Conservation (phyloP, 1,140 invertebrate species). For the Bombus turneri region DNA sequence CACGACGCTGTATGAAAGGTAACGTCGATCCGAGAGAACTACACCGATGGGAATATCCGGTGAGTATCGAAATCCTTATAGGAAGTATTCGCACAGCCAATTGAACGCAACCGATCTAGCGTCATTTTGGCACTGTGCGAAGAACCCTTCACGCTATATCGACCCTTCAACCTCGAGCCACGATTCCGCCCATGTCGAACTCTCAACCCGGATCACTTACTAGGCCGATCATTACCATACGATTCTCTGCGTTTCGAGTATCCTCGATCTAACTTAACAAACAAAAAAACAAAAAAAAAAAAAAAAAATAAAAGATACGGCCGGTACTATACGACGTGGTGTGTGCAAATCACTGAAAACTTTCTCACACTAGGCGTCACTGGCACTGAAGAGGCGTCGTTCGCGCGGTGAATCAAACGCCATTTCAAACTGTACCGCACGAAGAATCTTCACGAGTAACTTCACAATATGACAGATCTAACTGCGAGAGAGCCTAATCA, state of each 20-base stretch:
- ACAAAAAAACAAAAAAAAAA: not conserved
- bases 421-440: slow-evolving; percentile 14
- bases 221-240: slow-evolving; percentile 35
- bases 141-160: slow-evolving; percentile 60
- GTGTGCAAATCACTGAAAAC: slow-evolving; percentile 31
- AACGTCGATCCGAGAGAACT: too few relatives aligned
- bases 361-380: slow-evolving; percentile 60
- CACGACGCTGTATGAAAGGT: too few relatives aligned
- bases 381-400: slow-evolving; percentile 37
- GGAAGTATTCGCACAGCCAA: not conserved
- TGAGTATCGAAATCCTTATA: not conserved
- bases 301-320: too few relatives aligned
- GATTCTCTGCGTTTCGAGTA: not conserved
- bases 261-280: not conserved
- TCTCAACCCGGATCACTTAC: slow-evolving; percentile 17
- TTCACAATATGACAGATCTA: not conserved
- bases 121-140: slow-evolving; percentile 52
- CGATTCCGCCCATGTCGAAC: slow-evolving; percentile 54
- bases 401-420: slow-evolving; percentile 48
- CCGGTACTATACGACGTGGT: not conserved
- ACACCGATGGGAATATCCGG: not conserved
- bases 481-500: not conserved
- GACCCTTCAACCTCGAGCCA: slow-evolving; percentile 58
- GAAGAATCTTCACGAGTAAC: not conserved
- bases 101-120: slow-evolving; percentile 37